phyloP scores from a whole-genome alignment of 2,113 vertebrate genomes.

The Ginglymostoma cirratum region DNA sequence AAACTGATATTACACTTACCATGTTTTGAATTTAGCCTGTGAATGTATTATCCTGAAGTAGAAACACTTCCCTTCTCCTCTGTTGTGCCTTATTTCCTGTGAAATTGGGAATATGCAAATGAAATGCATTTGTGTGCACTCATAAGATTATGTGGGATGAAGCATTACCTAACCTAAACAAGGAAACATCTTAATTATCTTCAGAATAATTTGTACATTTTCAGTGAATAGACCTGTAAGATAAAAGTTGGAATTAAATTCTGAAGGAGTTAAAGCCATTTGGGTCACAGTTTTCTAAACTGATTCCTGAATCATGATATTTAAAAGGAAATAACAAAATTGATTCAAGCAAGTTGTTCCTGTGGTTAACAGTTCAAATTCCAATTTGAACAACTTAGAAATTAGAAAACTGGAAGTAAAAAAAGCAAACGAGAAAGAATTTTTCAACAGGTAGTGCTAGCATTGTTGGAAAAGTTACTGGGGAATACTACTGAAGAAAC shows the following conservation, averaged over 20 bases:
- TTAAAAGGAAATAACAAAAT: not conserved
- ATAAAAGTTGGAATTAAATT: not conserved
- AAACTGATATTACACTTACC: not conserved
- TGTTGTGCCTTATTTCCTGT: not conserved
- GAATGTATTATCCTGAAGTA: not conserved
- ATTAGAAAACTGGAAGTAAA: not conserved
- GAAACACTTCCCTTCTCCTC: not conserved
- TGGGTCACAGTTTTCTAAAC: not conserved
- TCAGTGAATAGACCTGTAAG: not conserved
- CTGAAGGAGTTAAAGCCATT: not conserved
- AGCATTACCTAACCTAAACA: not conserved
- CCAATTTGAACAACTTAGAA: not conserved
- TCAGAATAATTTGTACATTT: not conserved
- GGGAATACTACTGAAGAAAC: not conserved
- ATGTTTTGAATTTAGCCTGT: not conserved
- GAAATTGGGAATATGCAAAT: not conserved
- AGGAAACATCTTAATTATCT: not conserved
- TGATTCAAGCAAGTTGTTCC: not conserved
- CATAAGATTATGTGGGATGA: not conserved
- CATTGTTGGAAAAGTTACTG: not conserved
- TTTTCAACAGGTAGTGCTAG: not conserved
- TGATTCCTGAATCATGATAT: not conserved
- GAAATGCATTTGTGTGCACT: not conserved
- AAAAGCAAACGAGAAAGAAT: not conserved
- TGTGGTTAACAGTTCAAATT: not conserved